These are phyloP conservation scores for Dryas iulia DNA, from an alignment of 1,140 invertebrate genomes.

Conservation along the genomic window DNA sequence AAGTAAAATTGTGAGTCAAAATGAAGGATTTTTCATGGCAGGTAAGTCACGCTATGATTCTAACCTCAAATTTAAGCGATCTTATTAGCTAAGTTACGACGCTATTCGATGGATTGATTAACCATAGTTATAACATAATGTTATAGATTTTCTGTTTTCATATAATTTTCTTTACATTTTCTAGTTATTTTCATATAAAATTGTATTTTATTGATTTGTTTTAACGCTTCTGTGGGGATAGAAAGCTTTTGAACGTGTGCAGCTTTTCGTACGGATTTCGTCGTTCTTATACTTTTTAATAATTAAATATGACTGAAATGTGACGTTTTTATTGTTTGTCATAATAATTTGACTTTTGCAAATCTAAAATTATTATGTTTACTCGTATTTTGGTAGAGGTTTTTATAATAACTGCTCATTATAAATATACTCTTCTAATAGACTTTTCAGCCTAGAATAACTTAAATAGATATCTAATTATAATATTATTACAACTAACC, in stretches of 20 bases:
- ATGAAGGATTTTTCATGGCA: neutral
- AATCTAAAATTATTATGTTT: no score
- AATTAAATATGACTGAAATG: neutral
- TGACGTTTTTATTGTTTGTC: neutral
- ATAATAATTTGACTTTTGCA: no score
- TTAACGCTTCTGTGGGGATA: neutral
- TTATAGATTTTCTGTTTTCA: neutral
- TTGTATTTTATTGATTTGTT: neutral
- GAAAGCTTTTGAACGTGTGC: neutral
- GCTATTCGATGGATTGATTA: constrained; percentile 1
- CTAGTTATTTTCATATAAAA: neutral
- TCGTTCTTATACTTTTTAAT: neutral
- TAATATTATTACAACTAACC: no score
- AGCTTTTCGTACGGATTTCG: neutral
- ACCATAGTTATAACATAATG: neutral
- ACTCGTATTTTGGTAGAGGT: no score
- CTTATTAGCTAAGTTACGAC: neutral
- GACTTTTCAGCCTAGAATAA: no score
- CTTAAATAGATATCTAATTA: no score
- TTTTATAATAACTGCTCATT: no score
- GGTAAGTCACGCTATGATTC: neutral
- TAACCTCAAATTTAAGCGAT: neutral
- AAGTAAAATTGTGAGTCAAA: neutral
- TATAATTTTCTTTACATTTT: neutral
- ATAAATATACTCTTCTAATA: no score